Evolutionary conservation across 2,888 invertebrate species (phyloP).

Genomic region (Kuschelorhynchus macadamiae): DNA sequence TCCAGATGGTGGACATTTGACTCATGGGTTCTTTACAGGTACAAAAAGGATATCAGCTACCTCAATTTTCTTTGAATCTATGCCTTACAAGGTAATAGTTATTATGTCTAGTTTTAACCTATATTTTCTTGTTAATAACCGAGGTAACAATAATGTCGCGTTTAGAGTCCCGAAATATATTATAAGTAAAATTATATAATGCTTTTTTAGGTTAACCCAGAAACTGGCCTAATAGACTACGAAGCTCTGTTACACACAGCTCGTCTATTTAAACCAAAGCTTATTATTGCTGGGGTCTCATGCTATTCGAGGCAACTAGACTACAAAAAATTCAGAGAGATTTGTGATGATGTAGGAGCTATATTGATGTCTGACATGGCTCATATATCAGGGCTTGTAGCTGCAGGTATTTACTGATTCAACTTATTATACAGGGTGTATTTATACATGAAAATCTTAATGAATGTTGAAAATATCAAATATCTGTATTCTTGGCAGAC

Average conservation of each 20-base stretch:
- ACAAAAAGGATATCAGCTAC: constrained; percentile 95
- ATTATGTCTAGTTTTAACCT: neutral
- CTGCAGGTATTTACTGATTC: constrained; percentile 74
- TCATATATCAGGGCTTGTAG: constrained; percentile 93
- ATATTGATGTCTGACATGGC: constrained; percentile 97
- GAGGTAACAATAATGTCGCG: too few relatives aligned
- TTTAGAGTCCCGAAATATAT: too few relatives aligned
- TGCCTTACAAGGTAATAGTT: constrained; percentile 91
- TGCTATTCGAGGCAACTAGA: constrained; percentile 95
- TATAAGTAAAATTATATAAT: neutral
- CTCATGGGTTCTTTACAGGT: constrained; percentile 92
- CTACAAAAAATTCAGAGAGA: constrained; percentile 89
- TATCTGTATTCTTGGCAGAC: too few relatives aligned
- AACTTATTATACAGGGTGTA: too few relatives aligned
- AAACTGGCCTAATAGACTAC: constrained; percentile 93
- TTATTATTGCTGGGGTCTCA: constrained; percentile 95
- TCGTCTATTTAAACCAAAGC: constrained; percentile 88
- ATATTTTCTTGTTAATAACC: too few relatives aligned
- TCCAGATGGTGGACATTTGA: constrained; percentile 97
- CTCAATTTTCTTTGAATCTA: constrained; percentile 97
- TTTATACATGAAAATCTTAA: too few relatives aligned
- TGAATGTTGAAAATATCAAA: too few relatives aligned
- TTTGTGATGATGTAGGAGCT: constrained; percentile 87
- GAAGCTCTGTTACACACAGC: constrained; percentile 88
- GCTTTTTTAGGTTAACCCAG: constrained; percentile 74